phyloP scores from a whole-genome alignment of 1,140 invertebrate species.

The Holcopasites calliopsidis region DNA sequence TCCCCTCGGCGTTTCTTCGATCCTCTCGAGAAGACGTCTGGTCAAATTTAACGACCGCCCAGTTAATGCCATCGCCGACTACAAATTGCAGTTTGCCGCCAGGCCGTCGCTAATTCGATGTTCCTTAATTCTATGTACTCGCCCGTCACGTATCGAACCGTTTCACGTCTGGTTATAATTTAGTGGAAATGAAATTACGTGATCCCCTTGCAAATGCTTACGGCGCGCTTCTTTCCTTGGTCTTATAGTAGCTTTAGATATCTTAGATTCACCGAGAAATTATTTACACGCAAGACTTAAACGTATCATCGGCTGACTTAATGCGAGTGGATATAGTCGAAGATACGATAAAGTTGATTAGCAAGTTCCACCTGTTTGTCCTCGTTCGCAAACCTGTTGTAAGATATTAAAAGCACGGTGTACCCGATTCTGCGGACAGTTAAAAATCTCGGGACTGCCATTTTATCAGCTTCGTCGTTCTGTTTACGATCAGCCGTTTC shows the following conservation, averaged over 20 bases:
- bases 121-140: neutral
- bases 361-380: no score
- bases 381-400: neutral
- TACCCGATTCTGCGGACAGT: neutral
- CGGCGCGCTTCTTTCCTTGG: no score
- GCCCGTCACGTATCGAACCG: neutral
- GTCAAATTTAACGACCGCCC: conserved; percentile 79
- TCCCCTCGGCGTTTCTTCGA: conserved; percentile 50
- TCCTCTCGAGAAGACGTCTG: conserved; percentile 76
- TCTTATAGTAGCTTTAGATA: no score
- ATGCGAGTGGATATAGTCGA: no score
- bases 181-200: no score
- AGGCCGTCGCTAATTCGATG: conserved; percentile 19
- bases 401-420: neutral
- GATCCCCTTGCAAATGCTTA: no score
- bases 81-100: conserved; percentile 41
- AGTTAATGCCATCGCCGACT: conserved; percentile 69
- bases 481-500: no score
- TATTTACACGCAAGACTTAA: no score
- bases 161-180: neutral
- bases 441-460: neutral
- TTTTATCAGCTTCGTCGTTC: neutral
- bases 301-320: no score
- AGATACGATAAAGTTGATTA: neutral
- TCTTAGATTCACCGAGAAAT: no score